Percentiles rank a stretch among this genome's conserved stretches.
phyloP scores from a whole-genome alignment of 2,113 vertebrate species.

The Sclerurus mexicanus region DNA sequence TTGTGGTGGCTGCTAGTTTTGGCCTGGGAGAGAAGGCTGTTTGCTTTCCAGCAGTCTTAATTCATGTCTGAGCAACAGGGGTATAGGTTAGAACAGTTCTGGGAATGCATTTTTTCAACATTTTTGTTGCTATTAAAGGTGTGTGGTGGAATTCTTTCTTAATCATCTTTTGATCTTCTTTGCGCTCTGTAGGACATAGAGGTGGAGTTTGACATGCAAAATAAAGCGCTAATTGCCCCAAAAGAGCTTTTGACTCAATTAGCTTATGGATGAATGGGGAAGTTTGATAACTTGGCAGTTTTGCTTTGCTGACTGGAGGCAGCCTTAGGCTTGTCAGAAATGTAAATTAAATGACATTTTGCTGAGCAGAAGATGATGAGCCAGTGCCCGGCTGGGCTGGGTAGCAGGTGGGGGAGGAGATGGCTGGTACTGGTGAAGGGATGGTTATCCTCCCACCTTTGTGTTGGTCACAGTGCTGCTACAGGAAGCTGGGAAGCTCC shows the following conservation, averaged over 20 bases:
- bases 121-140: background rate
- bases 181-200: background rate
- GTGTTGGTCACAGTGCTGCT: background rate
- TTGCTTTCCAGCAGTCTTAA: background rate
- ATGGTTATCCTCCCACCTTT: fast-evolving
- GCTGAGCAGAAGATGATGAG: background rate
- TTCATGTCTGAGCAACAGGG: conserved; percentile 3
- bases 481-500: fast-evolving
- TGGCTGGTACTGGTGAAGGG: background rate
- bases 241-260: background rate
- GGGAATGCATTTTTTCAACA: background rate
- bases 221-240: background rate
- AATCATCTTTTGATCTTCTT: conserved; percentile 18
- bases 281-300: background rate
- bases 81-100: background rate
- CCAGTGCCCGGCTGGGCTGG: background rate
- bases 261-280: background rate
- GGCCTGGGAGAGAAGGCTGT: background rate
- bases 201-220: background rate
- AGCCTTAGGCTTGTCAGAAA: background rate
- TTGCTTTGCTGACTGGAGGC: background rate
- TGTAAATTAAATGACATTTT: background rate
- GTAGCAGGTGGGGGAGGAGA: background rate
- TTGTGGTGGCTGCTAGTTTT: background rate
- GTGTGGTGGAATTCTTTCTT: background rate